phyloP scores from a whole-genome alignment of 1,140 invertebrate genomes.

The Drosophila kanapiae region DNA sequence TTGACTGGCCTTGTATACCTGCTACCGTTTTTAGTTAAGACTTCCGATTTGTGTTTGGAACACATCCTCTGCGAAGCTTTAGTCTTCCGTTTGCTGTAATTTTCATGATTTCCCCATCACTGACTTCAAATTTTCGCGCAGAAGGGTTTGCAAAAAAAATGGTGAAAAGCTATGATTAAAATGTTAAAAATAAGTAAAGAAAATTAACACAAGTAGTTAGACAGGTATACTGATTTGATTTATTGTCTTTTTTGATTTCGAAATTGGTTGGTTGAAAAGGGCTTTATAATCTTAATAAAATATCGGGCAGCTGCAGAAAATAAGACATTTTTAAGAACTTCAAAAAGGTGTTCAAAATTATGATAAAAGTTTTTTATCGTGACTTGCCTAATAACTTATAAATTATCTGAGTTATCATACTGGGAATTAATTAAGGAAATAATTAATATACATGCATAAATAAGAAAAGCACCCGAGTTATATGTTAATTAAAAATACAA shows the following conservation, averaged over 20 bases:
- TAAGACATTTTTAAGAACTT: too few relatives aligned
- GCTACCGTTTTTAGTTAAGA: constrained; percentile 63
- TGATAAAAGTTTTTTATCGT: too few relatives aligned
- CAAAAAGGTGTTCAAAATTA: too few relatives aligned
- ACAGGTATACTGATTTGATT: neutral
- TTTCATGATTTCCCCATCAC: constrained; percentile 57
- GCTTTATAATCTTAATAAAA: too few relatives aligned
- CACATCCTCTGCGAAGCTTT: constrained; percentile 55
- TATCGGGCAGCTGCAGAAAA: too few relatives aligned
- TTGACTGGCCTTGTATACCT: constrained; percentile 60
- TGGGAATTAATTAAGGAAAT: too few relatives aligned
- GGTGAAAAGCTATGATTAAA: neutral
- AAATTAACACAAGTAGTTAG: neutral
- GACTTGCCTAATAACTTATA: too few relatives aligned
- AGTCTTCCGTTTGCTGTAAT: constrained; percentile 65
- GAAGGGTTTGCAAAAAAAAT: constrained; percentile 2
- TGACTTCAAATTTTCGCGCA: constrained; percentile 6
- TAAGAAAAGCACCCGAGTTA: too few relatives aligned
- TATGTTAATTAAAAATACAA: too few relatives aligned
- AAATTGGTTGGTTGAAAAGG: neutral
- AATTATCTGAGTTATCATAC: too few relatives aligned
- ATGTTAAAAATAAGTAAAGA: rapidly evolving
- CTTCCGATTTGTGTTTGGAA: constrained; percentile 63
- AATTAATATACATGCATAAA: too few relatives aligned
- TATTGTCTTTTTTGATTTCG: neutral